Base-by-base conservation (phyloP, 2,797 vertebrate species). In the Pseudochromis fuscus region DNA sequence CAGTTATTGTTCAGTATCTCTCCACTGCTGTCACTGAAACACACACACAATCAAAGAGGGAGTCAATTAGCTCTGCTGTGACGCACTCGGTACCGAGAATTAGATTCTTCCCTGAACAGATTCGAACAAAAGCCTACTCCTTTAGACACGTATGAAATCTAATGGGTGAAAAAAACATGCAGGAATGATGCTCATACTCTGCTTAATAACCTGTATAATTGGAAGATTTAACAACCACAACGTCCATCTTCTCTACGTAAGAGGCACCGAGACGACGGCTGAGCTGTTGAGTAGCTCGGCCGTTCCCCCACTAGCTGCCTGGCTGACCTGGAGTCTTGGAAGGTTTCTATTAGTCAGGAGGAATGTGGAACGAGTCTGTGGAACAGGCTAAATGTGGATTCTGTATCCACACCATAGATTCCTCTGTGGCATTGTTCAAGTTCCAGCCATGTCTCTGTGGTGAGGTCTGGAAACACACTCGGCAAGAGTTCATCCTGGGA, bases 1-100 rank as follows among this genome's bases (percentile, higher is more conserved):
- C 97, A 98, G 91, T 96, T 98, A 84, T 98, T 99, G 91, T 98
- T 98, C 66, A 98, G 90, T 87, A 99, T 98, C 85, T 99, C 97
- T 2, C 97, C 97, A 0, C 97, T 98, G 92, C 95, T 97, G 78
- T 98, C 97, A 27, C 97, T 98, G 92, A 42, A 81, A 0, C 0
- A 58, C 45, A 85, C 51, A 81, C 50, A 50, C 33, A 53, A 67
- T 64, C 21, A 58, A 33, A 1, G 38, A 51, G 24, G 2, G 31
- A 79, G 50, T 78, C 49, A 60, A 63, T 83, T 63, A 73, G 24
- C 48, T 19, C 46, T 53, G 24, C 50, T 57, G 33, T 48, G 45
- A 63, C n/a, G 7, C 56, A 69, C 53, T 52, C 2, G 1, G 50
- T 45, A 38, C 45, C 13, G 23, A 63, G 25, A 63, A 21, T 38